A percentile compares a stretch with the other conserved stretches of the same genome.
Evolutionary conservation across 2,888 invertebrate species (phyloP).

Genomic region (Meteorus colon): DNA sequence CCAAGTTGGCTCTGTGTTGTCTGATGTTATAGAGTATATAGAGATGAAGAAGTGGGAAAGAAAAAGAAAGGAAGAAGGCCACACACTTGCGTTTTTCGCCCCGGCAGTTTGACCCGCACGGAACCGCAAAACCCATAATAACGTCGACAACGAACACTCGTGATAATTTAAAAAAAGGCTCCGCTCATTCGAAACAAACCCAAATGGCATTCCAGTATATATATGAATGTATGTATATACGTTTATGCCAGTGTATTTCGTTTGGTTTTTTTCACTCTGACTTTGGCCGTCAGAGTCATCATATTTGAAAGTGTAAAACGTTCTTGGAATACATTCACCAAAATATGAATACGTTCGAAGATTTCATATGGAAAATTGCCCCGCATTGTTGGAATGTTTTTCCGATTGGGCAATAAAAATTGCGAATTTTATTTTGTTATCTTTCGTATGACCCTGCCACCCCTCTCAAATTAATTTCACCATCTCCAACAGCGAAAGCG

Average conservation of each 20-base stretch:
- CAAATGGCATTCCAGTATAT: constrained; percentile 44
- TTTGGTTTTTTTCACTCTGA: neutral
- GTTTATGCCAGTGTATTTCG: neutral
- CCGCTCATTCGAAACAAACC: constrained; percentile 42
- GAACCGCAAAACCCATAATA: constrained; percentile 58
- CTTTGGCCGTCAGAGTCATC: neutral
- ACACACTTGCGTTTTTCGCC: constrained; percentile 32
- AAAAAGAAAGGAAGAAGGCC: neutral
- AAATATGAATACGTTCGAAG: neutral
- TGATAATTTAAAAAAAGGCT: constrained; percentile 49
- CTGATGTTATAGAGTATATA: constrained; percentile 10
- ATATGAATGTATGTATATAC: neutral
- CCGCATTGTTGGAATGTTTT: too few relatives aligned
- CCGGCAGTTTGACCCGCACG: constrained; percentile 52
- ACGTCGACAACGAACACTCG: constrained; percentile 53
- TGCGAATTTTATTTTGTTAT: too few relatives aligned
- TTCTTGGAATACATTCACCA: constrained; percentile 17
- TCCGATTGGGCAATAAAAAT: too few relatives aligned
- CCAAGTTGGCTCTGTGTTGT: constrained; percentile 15
- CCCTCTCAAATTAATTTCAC: too few relatives aligned
- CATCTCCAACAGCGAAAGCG: too few relatives aligned
- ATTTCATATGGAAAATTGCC: too few relatives aligned
- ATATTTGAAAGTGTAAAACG: constrained; percentile 22
- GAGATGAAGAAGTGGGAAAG: neutral
- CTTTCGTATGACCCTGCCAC: too few relatives aligned